Conservation (phyloP, 37 sponge, comb jelly and placozoan genomes). For the Diacarnus erythraeanus region DNA sequence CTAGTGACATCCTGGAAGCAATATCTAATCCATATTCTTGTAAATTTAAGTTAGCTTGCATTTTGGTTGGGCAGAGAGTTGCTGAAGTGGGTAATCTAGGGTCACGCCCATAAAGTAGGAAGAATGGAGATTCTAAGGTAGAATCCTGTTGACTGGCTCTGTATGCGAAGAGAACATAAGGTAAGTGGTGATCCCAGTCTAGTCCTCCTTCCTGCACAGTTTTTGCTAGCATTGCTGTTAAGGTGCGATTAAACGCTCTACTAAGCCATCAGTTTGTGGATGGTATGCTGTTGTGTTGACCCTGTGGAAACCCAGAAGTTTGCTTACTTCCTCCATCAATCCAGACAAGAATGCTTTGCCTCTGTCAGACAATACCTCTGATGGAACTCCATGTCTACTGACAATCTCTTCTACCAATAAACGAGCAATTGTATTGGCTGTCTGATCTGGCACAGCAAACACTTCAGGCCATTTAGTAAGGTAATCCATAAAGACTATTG, state of each 20-base stretch:
- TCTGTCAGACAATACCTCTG: conserved; percentile 47
- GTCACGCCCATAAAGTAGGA: conserved; percentile 54
- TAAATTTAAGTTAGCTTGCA: background rate
- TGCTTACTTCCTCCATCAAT: conserved; percentile 31
- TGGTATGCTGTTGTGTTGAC: conserved; percentile 61
- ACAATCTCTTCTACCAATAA: conserved; percentile 58
- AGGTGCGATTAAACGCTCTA: conserved; percentile 51
- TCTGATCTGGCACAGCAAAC: conserved; percentile 45
- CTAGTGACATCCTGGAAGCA: background rate
- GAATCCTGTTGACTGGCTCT: conserved; percentile 30
- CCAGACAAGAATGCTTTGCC: conserved; percentile 35
- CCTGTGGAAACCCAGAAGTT: conserved; percentile 46
- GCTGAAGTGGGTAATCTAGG: conserved; percentile 29
- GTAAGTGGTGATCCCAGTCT: conserved; percentile 38
- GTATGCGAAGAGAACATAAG: conserved; percentile 50
- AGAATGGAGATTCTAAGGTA: conserved; percentile 50
- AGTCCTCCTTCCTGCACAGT: conserved; percentile 6
- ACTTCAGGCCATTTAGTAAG: conserved; percentile 75
- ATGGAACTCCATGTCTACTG: conserved; percentile 64
- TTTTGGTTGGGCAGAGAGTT: background rate
- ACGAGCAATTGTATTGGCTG: conserved; percentile 57
- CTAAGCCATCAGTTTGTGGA: conserved; percentile 56
- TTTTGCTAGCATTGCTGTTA: conserved; percentile 38
- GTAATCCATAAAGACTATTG: conserved; percentile 67
- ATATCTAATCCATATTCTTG: conserved; percentile 33